Evolutionary conservation across 2,888 invertebrate genomes (phyloP), one percentile per base, ranked within the genome.

Genomic region (Prosapia bicincta): DNA sequence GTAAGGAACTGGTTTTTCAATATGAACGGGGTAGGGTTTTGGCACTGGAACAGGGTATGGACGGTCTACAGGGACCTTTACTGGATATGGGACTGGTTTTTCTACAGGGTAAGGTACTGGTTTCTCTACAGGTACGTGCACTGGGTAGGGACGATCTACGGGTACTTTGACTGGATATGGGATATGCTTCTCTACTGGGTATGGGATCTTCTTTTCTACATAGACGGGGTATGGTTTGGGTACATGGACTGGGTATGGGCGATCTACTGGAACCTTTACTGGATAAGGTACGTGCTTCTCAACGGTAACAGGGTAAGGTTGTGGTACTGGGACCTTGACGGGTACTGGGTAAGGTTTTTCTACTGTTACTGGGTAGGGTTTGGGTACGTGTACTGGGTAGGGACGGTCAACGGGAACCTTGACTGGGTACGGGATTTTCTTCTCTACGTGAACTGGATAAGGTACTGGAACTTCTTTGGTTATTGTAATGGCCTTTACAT

Each of bases 171-270:
- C 92, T 81, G 81, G 81, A 84, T 90, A 89, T 38, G 90, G 93
- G 28, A 83, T 80, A 70, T 79, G 80, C 72, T 82, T 82, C 72
- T 82, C 82, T 2, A 83, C 81, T 6, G 82, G 82, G 69, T 82
- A 82, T 26, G 83, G 83, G 5, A 82, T 79, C 80, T 92, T 93
- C 83, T 93, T 93, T 81, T 92, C 92, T 0, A 93, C 90, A 74
- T 87, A 90, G 0, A 92, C 89, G 91, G 94, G 93, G 83, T 91
- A 91, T 3, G 93, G 93, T 79, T 92, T 91, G 28, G 93, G 92
- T 38, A 94, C 90, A 81, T 92, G 90, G 7, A 94, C 91, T 30
- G 83, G 82, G 71, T 82, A 80, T 3, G 83, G 83, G 74, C 80
- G 80, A 70, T 82, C 81, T 74, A 92, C 92, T 79, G 87, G 90